Base-by-base conservation (phyloP, 2,113 vertebrate genomes). In the Leuciscus idus region DNA sequence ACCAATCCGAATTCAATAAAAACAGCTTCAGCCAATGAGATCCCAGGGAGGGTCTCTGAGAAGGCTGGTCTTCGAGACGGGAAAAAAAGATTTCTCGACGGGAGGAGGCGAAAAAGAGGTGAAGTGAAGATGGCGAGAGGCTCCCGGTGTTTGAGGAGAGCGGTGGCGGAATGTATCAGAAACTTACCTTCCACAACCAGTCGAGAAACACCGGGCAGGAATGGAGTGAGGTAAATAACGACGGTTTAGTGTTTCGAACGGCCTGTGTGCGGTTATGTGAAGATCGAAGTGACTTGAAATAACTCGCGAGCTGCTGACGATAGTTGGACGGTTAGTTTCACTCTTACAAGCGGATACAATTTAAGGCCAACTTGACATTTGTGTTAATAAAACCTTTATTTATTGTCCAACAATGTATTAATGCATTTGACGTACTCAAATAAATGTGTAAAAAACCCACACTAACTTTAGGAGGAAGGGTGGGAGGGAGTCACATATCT, bases 41-140 rank as follows among this genome's bases (percentile, higher is more conserved):
- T 52, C 0, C 3, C 6, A 26, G 46, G 36, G 36, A 3, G 78
- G 12, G 17, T 36, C 30, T 6, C 10, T 0, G 36, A 10, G 13
- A 73, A 61, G 26, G 61, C 23, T 8, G 11, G 12, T 36, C 36
- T 52, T 28, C 33, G 64, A 21, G 66, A 83, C 11, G 46, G 39
- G 57, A 81, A 75, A 85, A 81, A 75, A 85, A 81, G 36, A 86
- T 70, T 77, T 52, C 26, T 83, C 23, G 21, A 68, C 19, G 79
- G 83, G 84, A 55, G 82, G 72, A 78, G 78, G 75, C 55, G 79
- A 75, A 86, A 81, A 36, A 13, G 9, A 55, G 86, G 55, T 11
- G 48, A 89, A 86, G 72, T 52, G 83, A 95, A 93, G 88, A 96
- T 96, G 95, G 95, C 94, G 90, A 94, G 93, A 92, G 93, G 94